These are phyloP conservation scores for Cossypha polioptera DNA, from an alignment of 2,797 vertebrate genomes.

Conservation along the genomic window DNA sequence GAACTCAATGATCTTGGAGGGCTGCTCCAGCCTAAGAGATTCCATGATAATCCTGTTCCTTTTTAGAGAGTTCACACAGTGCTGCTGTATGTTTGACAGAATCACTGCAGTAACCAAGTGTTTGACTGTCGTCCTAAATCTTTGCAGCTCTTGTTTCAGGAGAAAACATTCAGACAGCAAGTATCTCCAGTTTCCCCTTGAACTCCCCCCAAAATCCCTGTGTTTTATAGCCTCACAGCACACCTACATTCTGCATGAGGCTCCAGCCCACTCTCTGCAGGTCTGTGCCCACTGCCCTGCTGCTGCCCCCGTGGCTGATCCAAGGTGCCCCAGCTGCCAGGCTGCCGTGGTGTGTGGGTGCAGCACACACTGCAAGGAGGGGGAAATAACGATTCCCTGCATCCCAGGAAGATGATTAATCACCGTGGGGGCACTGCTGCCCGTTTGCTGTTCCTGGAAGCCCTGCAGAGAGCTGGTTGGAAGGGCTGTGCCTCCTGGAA, in stretches of 20 bases:
- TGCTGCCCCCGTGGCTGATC: fast-evolving
- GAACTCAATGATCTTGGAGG: not conserved
- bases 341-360: not conserved
- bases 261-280: not conserved
- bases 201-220: not conserved
- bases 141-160: not conserved
- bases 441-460: not conserved
- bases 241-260: not conserved
- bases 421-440: not conserved
- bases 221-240: not conserved
- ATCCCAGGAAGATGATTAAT: not conserved
- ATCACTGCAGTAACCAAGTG: not conserved
- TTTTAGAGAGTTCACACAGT: not conserved
- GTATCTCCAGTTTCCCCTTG: not conserved
- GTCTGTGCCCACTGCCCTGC: not conserved
- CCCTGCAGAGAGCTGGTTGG: not conserved
- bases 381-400: not conserved
- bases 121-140: not conserved
- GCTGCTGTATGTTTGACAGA: not conserved
- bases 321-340: not conserved
- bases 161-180: not conserved
- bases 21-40: not conserved
- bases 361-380: not conserved
- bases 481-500: not conserved
- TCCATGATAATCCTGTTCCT: not conserved